phyloP scores from a whole-genome alignment of 2,888 invertebrate genomes.

The Diachrysia chrysitis region DNA sequence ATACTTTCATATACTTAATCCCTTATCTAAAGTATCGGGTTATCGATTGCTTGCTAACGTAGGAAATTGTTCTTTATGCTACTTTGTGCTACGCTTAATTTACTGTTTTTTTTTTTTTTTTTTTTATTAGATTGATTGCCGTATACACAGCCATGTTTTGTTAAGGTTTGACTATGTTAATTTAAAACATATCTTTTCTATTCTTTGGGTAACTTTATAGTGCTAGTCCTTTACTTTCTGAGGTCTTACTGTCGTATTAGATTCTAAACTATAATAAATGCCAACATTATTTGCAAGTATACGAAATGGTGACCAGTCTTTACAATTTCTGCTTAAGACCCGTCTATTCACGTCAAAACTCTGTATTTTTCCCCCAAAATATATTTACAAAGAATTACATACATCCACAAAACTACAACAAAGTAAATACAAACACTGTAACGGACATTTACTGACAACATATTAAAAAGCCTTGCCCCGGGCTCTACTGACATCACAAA shows the following conservation, averaged over 20 bases:
- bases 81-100: no score
- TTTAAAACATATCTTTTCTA: no score
- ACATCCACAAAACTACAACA: slow-evolving; percentile 29
- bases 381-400: slow-evolving; percentile 28
- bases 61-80: no score
- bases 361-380: slow-evolving; percentile 7
- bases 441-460: slow-evolving; percentile 37
- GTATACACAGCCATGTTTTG: no score
- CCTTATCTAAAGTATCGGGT: no score
- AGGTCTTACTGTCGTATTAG: no score
- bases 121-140: no score
- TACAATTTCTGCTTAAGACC: slow-evolving; percentile 1
- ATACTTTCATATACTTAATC: no score
- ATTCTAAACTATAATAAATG: background rate
- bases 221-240: background rate
- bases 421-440: slow-evolving; percentile 40
- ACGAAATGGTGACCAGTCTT: background rate
- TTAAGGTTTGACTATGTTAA: no score
- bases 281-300: background rate
- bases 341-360: background rate
- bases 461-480: slow-evolving; percentile 40
- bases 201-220: background rate
- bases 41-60: no score
- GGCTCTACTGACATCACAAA: slow-evolving; percentile 17
- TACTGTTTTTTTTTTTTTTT: no score